Evolutionary conservation across 2,113 vertebrate genomes (phyloP), one percentile per base, ranked within the genome.

Genomic region (Pseudorasbora parva): DNA sequence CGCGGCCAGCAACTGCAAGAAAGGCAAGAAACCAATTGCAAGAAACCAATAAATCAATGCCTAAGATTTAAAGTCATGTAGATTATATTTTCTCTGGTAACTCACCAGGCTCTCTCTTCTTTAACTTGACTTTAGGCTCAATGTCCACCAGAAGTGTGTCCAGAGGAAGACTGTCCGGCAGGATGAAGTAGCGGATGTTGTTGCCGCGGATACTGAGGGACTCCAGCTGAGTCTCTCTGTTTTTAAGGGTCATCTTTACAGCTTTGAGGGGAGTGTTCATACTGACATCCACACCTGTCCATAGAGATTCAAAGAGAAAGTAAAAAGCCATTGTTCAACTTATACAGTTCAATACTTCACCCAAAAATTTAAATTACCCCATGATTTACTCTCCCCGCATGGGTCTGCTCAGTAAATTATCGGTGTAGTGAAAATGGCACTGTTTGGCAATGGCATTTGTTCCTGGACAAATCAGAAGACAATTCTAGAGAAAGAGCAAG

Each of bases 231-330:
- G 97, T 97, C 71, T 99, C 97, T 88, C 98, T 94, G 93, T 99
- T 99, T 91, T 99, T 99, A 89, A 98, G 94, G 0, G 97, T 99
- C 98, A 99, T 99, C 88, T 99, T 99, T 88, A 99, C 97, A 0
- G 98, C 98, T 89, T 99, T 99, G 87, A 99, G 95, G 89, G 99
- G 98, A 0, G 98, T 99, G 82, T 99, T 99, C 98, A 99, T 99
- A 72, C 98, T 98, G 84, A 99, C 97, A 82, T 99, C 98, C 73
- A 99, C 98, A 86, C 98, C 98, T 99, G 72, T 45, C 8, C 1
- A 45, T 0, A 33, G n/a, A 37, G 5, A 37, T 10, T 17, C 2
- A 37, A 37, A 37, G 33, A 37, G 33, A 37, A 37, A 37, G 33
- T 37, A 37, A 6, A 37, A 37, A 37, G 33, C 33, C 33, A 37